Evolutionary conservation across 2,113 vertebrate genomes (phyloP), one percentile per base, ranked within the genome.

Genomic region (Pelodiscus sinensis): DNA sequence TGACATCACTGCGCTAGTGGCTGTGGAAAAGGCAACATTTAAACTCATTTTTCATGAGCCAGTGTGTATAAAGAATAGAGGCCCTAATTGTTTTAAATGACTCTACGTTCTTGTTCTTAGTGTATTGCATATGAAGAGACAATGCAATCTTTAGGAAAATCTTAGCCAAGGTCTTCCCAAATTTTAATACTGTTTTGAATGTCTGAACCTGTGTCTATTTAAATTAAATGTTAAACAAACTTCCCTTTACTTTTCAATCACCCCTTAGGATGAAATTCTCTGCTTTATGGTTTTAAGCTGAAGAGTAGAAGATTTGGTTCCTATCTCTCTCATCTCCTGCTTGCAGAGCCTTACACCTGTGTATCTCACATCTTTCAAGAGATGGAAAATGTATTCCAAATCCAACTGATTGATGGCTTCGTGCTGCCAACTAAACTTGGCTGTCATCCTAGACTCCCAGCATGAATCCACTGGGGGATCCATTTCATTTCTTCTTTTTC

Each of bases 1-100:
- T 96, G 93, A 94, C 79, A 95, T 86, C 8, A 92, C 84, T 95
- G 56, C 93, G 95, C 86, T n/a, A 85, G 82, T 24, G 16, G 71
- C 60, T 10, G 89, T 92, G 90, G 92, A 96, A 96, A 93, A 83
- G 38, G 60, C 25, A 65, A 90, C 88, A 84, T 77, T 94, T 93
- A 82, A 78, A 83, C 80, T 90, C 85, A 56, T 10, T 51, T 2
- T 91, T 95, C 89, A 71, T 73, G 73, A 87, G 79, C 78, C 71
- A 85, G 77, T 24, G 51, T 50, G 55, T 92, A 87, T 92, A 92
- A 87, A 85, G 82, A 86, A 75, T 51, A 57, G 58, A 18, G 56
- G 12, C 44, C 79, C 19, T 62, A 80, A 57, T n/a, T 80, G 81
- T 79, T 93, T 95, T 75, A 93, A 95, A 95, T 79, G 89, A 91